Base-by-base conservation (phyloP, 2,888 invertebrate genomes). In the Ptychoptera albimana region DNA sequence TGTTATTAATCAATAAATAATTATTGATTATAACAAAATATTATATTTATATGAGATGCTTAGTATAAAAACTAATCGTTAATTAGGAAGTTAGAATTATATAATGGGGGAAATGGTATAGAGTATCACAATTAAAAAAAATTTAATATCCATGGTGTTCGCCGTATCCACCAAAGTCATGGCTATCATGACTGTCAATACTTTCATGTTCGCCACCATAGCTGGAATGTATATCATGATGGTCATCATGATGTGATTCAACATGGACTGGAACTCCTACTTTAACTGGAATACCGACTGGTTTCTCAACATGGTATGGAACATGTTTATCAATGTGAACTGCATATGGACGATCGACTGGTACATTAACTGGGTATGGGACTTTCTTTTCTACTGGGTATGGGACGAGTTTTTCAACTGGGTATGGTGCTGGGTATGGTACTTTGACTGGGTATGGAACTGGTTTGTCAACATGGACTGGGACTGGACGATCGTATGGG, bases 371-470 rank as follows among this genome's bases (percentile, higher is more conserved):
- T 45, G 77, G 78, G 51, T 69, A 69, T 10, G 72, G 77, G 37
- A 79, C 71, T 38, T 81, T 42, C 54, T 79, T 80, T 52, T 77
- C 76, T 0, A 82, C 80, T 29, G 81, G 78, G 56, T 77, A 77
- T 3, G 79, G 81, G 23, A 55, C 46, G 36, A 71, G 71, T 38
- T 71, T 64, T 60, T 73, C 73, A 45, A 69, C 68, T 49, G 62
- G 72, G 13, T 74, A 72, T 55, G 73, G 72, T 16, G 74, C 74
- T 54, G 73, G 72, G 58, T 71, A 70, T 42, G 75, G 74, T 34
- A 75, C 71, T 34, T 63, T 69, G 11, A 75, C 75, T 44, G 74
- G 73, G 64, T 75, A 74, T 39, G 74, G 75, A 12, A 77, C 72
- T 46, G 63, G 72, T 50, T 60, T 61, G 49, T 63, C 63, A 42